Base-by-base conservation (phyloP, 2,797 vertebrate species). In the Phoeniculus purpureus region DNA sequence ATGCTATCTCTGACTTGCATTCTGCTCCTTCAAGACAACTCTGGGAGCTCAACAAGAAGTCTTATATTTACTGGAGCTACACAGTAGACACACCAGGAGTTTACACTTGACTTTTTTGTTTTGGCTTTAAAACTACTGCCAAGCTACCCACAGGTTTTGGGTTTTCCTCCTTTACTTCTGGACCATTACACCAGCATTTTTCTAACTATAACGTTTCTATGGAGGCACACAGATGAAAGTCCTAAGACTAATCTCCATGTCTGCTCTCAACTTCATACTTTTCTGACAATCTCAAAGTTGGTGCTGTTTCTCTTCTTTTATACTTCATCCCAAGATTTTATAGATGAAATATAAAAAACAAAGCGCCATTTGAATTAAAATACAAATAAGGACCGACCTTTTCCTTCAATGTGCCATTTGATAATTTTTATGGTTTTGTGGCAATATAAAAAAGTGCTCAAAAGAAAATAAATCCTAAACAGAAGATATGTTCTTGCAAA, bases 51-150 rank as follows among this genome's bases (percentile, higher is more conserved):
- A 72, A 31, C 3, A 32, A 31, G 26, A 54, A 54, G 9, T 51
- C 17, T 20, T 61, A 8, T 43, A 71, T 61, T 70, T 65, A 58
- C 54, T 34, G 16, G 18, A 34, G 15, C 17, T 59, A 31, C 65
- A 65, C 0, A 1, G 19, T 7, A 4, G 25, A 67, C 34, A 72
- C 17, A 73, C 64, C 3, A 50, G 50, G 17, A 1, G 7, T 34
- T 76, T 8, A 55, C 12, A 19, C 0, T 48, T 48, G 19, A 20
- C 10, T 21, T 18, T 48, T 48, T 48, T 48, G 47, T 29, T 37
- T 4, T 16, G n/a, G 27, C 47, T 51, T 29, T 21, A 56, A 50
- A 48, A 1, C 13, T 77, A 58, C 20, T 51, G 15, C 7, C 20
- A 77, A 76, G 13, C 15, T 34, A 50, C 7, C 9, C 22, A 34